A percentile compares a stretch with the other conserved stretches of the same genome.
Evolutionary conservation across 2,797 vertebrate species (phyloP).

Genomic region (Valencia hispanica): DNA sequence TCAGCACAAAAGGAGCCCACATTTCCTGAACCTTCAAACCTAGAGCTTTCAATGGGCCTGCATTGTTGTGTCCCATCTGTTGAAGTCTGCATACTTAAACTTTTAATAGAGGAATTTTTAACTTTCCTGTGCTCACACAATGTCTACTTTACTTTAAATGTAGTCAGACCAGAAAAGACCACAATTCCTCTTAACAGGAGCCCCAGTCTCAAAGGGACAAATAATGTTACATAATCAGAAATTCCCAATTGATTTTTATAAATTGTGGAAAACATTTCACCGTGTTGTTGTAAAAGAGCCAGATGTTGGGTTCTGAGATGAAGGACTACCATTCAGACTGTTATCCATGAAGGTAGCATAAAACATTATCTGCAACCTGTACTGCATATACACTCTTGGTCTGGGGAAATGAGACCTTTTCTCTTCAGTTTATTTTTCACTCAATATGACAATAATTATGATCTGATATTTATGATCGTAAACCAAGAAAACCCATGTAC

Average conservation of each 20-base stretch:
- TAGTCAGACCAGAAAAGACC: slow-evolving; percentile 13
- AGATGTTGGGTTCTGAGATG: no score
- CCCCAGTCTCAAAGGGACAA: slow-evolving; percentile 9
- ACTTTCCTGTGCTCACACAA: slow-evolving; percentile 31
- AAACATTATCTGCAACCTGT: no score
- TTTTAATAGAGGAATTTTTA: slow-evolving; percentile 32
- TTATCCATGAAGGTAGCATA: no score
- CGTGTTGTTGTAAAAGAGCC: no score
- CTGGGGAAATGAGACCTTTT: no score
- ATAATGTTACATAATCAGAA: not conserved
- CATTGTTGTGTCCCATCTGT: slow-evolving; percentile 73
- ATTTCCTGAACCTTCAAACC: slow-evolving; percentile 70
- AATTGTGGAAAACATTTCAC: slow-evolving; percentile 3
- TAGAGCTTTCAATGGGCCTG: slow-evolving; percentile 57
- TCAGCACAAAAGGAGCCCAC: slow-evolving; percentile 74
- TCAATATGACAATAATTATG: no score
- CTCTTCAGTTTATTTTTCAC: no score
- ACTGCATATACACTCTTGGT: no score
- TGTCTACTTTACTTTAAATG: slow-evolving; percentile 18
- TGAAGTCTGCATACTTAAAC: slow-evolving; percentile 58
- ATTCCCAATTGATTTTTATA: slow-evolving; percentile 21
- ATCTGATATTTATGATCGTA: no score
- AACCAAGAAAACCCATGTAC: no score
- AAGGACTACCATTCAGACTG: no score
- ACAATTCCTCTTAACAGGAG: slow-evolving; percentile 6